Evolutionary conservation across 2,888 invertebrate species (phyloP).

Genomic region (Leptinotarsa juncta): DNA sequence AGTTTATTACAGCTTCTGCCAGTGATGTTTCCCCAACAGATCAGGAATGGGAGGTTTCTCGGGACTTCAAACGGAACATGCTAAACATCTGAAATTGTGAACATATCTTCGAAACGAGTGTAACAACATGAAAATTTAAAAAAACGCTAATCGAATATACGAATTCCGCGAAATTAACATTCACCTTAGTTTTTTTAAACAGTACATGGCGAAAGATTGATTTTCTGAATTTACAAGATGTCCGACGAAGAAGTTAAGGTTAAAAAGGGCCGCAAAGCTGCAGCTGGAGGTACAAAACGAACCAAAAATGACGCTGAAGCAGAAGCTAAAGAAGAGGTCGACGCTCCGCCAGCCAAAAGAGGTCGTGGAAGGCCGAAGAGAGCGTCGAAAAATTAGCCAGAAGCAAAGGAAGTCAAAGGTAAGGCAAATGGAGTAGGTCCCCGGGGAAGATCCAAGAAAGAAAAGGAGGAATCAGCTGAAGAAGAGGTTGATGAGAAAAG

Average conservation of each 20-base stretch:
- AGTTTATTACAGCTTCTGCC: slow-evolving; percentile 49
- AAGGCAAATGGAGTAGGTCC: slow-evolving; percentile 40
- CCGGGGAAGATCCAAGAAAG: slow-evolving; percentile 41
- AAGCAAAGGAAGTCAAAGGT: slow-evolving; percentile 31
- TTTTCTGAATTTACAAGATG: slow-evolving; percentile 29
- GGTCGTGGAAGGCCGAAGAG: slow-evolving; percentile 43
- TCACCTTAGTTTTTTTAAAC: too few relatives aligned
- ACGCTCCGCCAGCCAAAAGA: slow-evolving; percentile 40
- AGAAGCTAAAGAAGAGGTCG: slow-evolving; percentile 36
- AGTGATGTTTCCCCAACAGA: slow-evolving; percentile 55
- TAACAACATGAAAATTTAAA: too few relatives aligned
- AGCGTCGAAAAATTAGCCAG: slow-evolving; percentile 34
- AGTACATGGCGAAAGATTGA: too few relatives aligned
- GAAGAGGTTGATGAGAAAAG: slow-evolving; percentile 43
- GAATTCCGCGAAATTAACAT: too few relatives aligned
- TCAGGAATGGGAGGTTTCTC: too few relatives aligned
- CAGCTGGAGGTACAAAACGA: slow-evolving; percentile 40
- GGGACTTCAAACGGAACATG: too few relatives aligned
- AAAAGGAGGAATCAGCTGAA: slow-evolving; percentile 42
- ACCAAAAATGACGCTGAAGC: slow-evolving; percentile 40
- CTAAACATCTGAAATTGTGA: too few relatives aligned
- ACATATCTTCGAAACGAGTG: too few relatives aligned
- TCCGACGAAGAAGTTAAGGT: slow-evolving; percentile 45
- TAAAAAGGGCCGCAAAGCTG: slow-evolving; percentile 41
- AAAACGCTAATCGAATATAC: too few relatives aligned